Conservation (phyloP, 2,888 invertebrate species). For the Plagiodera versicolora region DNA sequence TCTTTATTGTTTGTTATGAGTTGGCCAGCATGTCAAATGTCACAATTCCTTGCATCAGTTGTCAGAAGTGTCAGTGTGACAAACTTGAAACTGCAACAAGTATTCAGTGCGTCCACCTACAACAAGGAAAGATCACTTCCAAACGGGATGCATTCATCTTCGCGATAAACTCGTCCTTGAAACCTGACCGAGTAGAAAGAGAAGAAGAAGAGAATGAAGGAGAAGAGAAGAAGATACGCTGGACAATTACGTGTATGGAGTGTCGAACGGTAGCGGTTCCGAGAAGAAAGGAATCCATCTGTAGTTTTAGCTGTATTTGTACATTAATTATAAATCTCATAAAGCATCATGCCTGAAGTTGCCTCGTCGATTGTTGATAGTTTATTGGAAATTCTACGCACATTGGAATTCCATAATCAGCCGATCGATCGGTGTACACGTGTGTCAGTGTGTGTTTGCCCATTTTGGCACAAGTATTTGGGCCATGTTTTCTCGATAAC, state of each 20-base stretch:
- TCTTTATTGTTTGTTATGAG: too few relatives aligned
- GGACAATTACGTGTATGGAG: conserved; percentile 23
- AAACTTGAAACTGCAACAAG: not conserved
- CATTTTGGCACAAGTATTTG: conserved; percentile 36
- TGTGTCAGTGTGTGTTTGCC: conserved; percentile 34
- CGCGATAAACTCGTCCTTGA: conserved; percentile 18
- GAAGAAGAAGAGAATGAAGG: conserved; percentile 1
- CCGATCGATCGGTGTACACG: conserved; percentile 30
- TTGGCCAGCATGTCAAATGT: too few relatives aligned
- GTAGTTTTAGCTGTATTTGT: conserved; percentile 43
- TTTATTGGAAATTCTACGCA: conserved; percentile 44
- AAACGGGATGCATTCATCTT: not conserved
- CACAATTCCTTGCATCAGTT: too few relatives aligned
- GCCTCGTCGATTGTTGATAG: conserved; percentile 42
- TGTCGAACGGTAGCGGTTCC: conserved; percentile 30
- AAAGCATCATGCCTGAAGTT: conserved; percentile 46
- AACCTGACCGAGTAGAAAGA: not conserved
- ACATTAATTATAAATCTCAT: conserved; percentile 49
- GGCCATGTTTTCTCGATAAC: conserved; percentile 19
- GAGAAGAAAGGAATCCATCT: conserved; percentile 44
- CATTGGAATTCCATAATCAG: conserved; percentile 36
- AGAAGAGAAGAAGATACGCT: conserved; percentile 14
- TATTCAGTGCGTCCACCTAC: too few relatives aligned
- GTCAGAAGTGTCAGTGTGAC: too few relatives aligned
- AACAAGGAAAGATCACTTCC: too few relatives aligned